A percentile compares a stretch with the other conserved stretches of the same genome.
These are phyloP conservation scores for Echinarachnius parma DNA, from an alignment of 53 echinoderm and acorn worm species.

Conservation along the genomic window DNA sequence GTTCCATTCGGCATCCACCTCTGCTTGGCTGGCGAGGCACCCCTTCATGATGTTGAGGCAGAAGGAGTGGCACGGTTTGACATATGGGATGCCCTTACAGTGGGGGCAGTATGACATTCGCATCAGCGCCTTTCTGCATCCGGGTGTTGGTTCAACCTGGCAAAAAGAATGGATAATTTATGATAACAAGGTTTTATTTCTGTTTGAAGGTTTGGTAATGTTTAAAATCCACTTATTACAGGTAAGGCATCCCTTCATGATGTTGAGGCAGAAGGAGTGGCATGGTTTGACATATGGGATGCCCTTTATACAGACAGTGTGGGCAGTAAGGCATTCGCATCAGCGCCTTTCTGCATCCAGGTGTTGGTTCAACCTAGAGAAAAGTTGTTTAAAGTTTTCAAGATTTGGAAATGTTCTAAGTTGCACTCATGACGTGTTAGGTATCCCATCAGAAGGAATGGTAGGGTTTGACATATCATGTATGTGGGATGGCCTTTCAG, in stretches of 20 bases:
- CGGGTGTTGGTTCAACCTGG: constrained; percentile 70
- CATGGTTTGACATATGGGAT: constrained; percentile 74
- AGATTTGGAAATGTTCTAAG: too few relatives aligned
- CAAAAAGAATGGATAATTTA: too few relatives aligned
- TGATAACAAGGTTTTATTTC: too few relatives aligned
- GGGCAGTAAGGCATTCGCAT: constrained; percentile 91
- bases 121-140: constrained; percentile 80
- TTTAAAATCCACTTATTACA: too few relatives aligned
- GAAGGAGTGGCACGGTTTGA: constrained; percentile 81
- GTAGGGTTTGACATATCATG: too few relatives aligned
- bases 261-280: constrained; percentile 82
- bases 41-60: constrained; percentile 96
- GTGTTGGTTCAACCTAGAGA: constrained; percentile 63
- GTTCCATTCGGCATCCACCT: constrained; percentile 85
- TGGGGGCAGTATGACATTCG: constrained; percentile 88
- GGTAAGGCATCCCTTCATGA: constrained; percentile 93
- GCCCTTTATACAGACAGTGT: constrained; percentile 87
- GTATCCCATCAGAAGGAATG: too few relatives aligned
- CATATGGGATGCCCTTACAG: constrained; percentile 74
- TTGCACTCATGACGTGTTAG: too few relatives aligned
- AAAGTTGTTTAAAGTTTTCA: too few relatives aligned
- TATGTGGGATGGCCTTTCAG: too few relatives aligned
- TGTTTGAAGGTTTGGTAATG: too few relatives aligned
- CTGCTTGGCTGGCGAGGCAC: constrained; percentile 87
- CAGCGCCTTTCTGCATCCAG: constrained; percentile 74